Evolutionary conservation across 2,797 vertebrate genomes (phyloP).

Genomic region (Melanotaenia pygmaea): DNA sequence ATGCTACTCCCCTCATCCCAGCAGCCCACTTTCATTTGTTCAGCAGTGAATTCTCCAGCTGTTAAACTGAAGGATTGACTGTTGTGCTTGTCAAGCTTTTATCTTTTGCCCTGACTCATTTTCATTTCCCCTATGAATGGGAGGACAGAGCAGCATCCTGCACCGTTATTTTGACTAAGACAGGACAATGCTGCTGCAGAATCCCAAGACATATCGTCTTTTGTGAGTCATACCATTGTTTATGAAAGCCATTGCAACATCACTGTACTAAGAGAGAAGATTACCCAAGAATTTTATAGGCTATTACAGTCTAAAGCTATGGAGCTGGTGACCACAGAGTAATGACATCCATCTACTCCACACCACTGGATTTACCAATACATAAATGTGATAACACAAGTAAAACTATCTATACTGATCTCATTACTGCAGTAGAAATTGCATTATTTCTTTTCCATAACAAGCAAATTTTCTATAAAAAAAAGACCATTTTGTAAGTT

Average conservation of each 20-base stretch:
- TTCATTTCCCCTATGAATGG: conserved; percentile 73
- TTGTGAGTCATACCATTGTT: conserved; percentile 72
- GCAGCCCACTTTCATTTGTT: conserved; percentile 76
- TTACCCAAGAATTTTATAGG: conserved; percentile 75
- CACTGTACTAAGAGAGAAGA: conserved; percentile 76
- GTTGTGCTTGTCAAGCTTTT: conserved; percentile 77
- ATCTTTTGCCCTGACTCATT: conserved; percentile 82
- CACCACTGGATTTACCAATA: conserved; percentile 54
- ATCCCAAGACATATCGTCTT: conserved; percentile 73
- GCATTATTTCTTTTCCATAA: conserved; percentile 44
- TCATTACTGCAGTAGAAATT: conserved; percentile 50
- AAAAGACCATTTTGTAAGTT: conserved; percentile 46
- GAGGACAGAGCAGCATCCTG: conserved; percentile 59
- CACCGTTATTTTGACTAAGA: conserved; percentile 69
- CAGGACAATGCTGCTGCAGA: conserved; percentile 50
- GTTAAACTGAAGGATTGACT: conserved; percentile 82
- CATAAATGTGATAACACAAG: conserved; percentile 58
- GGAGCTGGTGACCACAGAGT: conserved; percentile 61
- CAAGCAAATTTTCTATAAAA: conserved; percentile 50
- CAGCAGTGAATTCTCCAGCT: conserved; percentile 73
- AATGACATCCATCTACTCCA: conserved; percentile 55
- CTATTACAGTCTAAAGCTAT: conserved; percentile 68
- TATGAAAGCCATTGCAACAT: conserved; percentile 72
- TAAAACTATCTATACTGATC: conserved; percentile 55
- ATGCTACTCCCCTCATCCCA: conserved; percentile 65